Conservation (phyloP, 2,113 vertebrate species). For the Coreoperca whiteheadi region DNA sequence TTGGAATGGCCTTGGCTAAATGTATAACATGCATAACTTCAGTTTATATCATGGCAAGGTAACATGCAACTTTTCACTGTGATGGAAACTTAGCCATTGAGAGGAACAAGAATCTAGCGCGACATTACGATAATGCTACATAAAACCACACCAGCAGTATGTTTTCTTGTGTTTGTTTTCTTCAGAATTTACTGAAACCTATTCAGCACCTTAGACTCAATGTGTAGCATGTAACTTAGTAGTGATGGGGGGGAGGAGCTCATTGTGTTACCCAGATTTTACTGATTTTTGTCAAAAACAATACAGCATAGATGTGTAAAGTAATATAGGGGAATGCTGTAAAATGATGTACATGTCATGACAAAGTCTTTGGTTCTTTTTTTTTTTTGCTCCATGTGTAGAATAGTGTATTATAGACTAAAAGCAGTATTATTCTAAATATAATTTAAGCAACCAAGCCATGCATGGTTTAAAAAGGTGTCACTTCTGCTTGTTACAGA, state of each 20-base stretch:
- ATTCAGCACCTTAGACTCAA: constrained; percentile 83
- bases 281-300: constrained; percentile 75
- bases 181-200: constrained; percentile 67
- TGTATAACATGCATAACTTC: not conserved
- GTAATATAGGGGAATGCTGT: constrained; percentile 82
- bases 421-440: constrained; percentile 90
- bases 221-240: constrained; percentile 82
- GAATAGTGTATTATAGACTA: constrained; percentile 90
- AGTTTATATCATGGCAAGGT: constrained; percentile 2
- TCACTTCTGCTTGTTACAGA: constrained; percentile 78
- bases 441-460: too few relatives aligned
- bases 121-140: constrained; percentile 14
- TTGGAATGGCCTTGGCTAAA: constrained; percentile 36
- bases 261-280: constrained; percentile 71
- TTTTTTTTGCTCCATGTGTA: constrained; percentile 81
- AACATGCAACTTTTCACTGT: constrained; percentile 56
- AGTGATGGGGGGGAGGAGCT: constrained; percentile 55
- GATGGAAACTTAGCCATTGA: constrained; percentile 68
- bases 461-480: too few relatives aligned
- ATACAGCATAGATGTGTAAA: constrained; percentile 73
- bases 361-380: constrained; percentile 74
- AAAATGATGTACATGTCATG: constrained; percentile 88
- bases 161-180: constrained; percentile 30
- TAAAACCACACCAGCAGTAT: constrained; percentile 63
- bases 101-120: constrained; percentile 23